Evolutionary conservation across 2,113 vertebrate genomes (phyloP), one percentile per base, ranked within the genome.

Genomic region (Petromus typicus): DNA sequence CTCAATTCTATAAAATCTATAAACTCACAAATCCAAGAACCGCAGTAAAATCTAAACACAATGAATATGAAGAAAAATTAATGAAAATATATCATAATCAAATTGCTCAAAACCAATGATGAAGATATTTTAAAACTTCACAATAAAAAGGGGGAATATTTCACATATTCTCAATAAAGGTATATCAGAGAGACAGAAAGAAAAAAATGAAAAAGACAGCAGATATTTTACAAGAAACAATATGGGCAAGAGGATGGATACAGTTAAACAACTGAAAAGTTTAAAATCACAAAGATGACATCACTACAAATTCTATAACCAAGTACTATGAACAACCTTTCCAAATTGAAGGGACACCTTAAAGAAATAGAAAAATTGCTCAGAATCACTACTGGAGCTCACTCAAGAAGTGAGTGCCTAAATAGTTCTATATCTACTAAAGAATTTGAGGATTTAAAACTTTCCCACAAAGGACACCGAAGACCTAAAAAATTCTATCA

Each of bases 381-480:
- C 76, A 18, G 86, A 93, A 40, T 83, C 43, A 61, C 56, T 61
- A 30, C 12, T n/a, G 48, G 86, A 95, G 17, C 13, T 79, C 40
- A 92, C 48, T 63, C 2, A 61, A 61, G 37, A 85, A 89, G 64
- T 54, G 57, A 82, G 27, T 91, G 63, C 91, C 48, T 25, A 48
- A 64, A 59, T 17, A 91, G 37, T 11, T 8, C 17, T 66, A 0
- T n/a, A 59, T 48, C 40, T 90, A 32, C 43, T 32, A 81, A 7
- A 71, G 13, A 91, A 80, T 54, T n/a, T 66, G 13, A 95, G 40
- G 59, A 90, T 63, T 78, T 92, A 51, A 94, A 83, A 75, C 4
- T 64, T 45, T 80, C 23, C 57, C 51, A 75, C 37, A 86, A 86
- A 89, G 57, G 83, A 83, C 66, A 93, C 22, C 59, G 6, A 0